Conservation (phyloP, 2,888 invertebrate genomes). For the Syrista parreyssii region DNA sequence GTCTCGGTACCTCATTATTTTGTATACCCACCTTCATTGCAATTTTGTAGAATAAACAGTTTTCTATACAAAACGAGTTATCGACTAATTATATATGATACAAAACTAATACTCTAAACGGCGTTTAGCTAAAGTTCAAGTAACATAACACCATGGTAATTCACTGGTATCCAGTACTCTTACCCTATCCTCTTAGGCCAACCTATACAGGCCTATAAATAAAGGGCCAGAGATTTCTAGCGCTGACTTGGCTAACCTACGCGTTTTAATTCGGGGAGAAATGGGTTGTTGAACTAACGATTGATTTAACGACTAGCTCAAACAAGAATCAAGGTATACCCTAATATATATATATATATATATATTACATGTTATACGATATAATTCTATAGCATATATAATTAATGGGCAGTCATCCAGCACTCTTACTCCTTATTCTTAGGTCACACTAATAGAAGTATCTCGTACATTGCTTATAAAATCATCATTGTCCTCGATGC, state of each 20-base stretch:
- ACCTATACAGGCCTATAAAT: neutral
- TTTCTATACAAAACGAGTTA: neutral
- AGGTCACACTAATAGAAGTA: conserved; percentile 2
- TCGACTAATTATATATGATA: neutral
- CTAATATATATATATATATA: neutral
- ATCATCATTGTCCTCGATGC: neutral
- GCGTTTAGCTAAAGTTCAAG: neutral
- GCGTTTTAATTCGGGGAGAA: neutral
- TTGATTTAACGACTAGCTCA: neutral
- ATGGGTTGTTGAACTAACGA: neutral
- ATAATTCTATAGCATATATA: neutral
- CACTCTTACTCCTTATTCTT: neutral
- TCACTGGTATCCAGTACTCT: neutral
- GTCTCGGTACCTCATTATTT: neutral
- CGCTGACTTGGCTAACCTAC: neutral
- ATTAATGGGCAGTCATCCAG: neutral
- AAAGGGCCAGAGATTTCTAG: neutral
- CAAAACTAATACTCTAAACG: neutral
- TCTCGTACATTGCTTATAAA: neutral
- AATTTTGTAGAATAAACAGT: neutral
- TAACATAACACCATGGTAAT: neutral
- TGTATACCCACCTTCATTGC: neutral
- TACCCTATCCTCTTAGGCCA: neutral
- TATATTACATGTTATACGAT: neutral
- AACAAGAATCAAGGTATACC: neutral